Evolutionary conservation across 2,113 vertebrate species (phyloP), one percentile per base, ranked within the genome.

Genomic region (Mastomys coucha): DNA sequence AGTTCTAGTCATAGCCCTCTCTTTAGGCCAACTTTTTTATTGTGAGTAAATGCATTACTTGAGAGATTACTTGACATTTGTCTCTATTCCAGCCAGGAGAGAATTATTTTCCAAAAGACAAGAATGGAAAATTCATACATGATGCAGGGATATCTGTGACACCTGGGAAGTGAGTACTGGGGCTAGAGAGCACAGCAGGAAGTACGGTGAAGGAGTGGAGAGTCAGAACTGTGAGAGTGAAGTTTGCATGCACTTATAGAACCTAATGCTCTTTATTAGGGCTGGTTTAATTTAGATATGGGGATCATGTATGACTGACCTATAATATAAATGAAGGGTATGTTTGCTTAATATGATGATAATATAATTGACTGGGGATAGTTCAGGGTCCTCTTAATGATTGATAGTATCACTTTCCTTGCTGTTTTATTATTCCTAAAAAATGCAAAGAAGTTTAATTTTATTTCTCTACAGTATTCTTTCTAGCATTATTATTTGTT

Each of bases 51-150:
- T 31, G 10, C 3, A n/a, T 86, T n/a, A 75, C 36, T 56, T 75
- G n/a, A 67, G 45, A 51, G 7, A 13, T 88, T 1, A 28, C 6
- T 56, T 72, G 28, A 17, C 13, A 3, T 58, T 20, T 73, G 0
- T 42, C 53, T 73, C 51, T 76, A 8, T 63, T 77, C 20, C 17
- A 99, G 99, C 89, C 98, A 85, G 98, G 98, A 20, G 45, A 94
- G 16, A 97, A 98, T 0, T 7, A 93, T 0, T 96, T 99, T 69
- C 99, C 99, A 80, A 0, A 82, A 86, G 98, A 98, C 97, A 98
- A 98, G 76, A 92, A 98, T 1, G 98, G 98, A 24, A 93, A 11
- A 73, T 2, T 86, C 13, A 20, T 96, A 85, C 45, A 33, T 81
- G 95, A 96, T 0, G 0, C 63, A 0, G 96, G 53, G 91, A 98